Evolutionary conservation across 2,797 vertebrate genomes (phyloP), one percentile per base, ranked within the genome.

Genomic region (Pyrocephalus nanus): DNA sequence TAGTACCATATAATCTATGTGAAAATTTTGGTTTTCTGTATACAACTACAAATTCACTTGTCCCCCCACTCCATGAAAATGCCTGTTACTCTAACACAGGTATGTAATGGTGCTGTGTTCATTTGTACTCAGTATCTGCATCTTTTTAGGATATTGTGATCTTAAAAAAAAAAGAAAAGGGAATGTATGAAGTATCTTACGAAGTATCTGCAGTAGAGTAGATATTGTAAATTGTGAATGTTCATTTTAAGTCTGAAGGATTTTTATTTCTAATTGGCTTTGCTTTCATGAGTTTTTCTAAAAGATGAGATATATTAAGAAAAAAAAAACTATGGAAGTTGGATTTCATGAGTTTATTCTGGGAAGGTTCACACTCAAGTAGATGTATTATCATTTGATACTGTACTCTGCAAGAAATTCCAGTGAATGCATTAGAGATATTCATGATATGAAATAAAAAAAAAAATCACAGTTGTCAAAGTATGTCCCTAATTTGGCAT

Each of bases 1-100:
- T 88, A 34, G 2, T 27, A 55, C 20, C 5, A 26, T 23, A 11
- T n/a, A 38, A 66, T 38, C 30, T 50, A 2, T 58, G 8, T 58
- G 14, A 53, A 65, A 88, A 80, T 0, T 21, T 62, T 75, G 3
- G 1, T 86, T 75, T 14, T 47, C n/a, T 55, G 7, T 40, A 50
- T 50, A 26, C 10, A 86, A 7, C 7, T 75, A 38, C 7, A 14
- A 3, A 51, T 60, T 58, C 30, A 30, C 2, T 69, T 83, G 11
- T 3, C 1, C 5, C 8, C 20, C 7, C 13, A 9, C 8, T 11
- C 23, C 2, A 38, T 2, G 5, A 51, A 45, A 66, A 48, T 50
- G 25, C 1, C 3, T 36, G 3, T 62, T 69, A 47, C 30, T 36
- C 1, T 53, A 75, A 53, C 43, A 32, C 0, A 4, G 10, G 11